Percentiles rank a stretch among this genome's conserved stretches.
phyloP scores from a whole-genome alignment of 2,888 invertebrate species.

The Omphaloscelis lunosa region DNA sequence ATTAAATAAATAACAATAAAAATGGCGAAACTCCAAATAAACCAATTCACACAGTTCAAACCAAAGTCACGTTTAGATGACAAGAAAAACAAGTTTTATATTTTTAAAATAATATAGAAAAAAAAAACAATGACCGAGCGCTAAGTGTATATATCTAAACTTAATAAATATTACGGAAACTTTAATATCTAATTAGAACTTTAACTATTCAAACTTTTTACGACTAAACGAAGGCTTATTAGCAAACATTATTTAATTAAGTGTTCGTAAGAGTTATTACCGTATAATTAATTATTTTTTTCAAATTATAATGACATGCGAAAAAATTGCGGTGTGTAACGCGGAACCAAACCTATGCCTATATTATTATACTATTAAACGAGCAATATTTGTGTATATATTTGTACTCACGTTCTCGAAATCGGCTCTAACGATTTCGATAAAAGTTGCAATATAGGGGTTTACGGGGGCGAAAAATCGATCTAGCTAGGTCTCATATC shows the following conservation, averaged over 20 bases:
- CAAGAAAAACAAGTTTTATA: slow-evolving; percentile 25
- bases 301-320: slow-evolving; percentile 34
- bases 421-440: too few relatives aligned
- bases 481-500: too few relatives aligned
- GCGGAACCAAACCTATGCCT: slow-evolving; percentile 22
- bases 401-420: too few relatives aligned
- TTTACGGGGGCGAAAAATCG: too few relatives aligned
- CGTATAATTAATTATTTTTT: slow-evolving; percentile 42
- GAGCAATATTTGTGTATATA: too few relatives aligned
- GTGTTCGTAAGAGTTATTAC: slow-evolving; percentile 66
- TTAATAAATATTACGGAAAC: slow-evolving; percentile 40
- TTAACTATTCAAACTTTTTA: slow-evolving; percentile 60
- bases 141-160: slow-evolving; percentile 20
- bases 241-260: slow-evolving; percentile 65
- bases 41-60: slow-evolving; percentile 18
- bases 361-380: neutral
- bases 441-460: too few relatives aligned
- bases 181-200: slow-evolving; percentile 54
- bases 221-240: slow-evolving; percentile 65
- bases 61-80: slow-evolving; percentile 28
- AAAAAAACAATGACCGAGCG: slow-evolving; percentile 16
- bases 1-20: slow-evolving; percentile 10
- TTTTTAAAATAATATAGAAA: neutral
- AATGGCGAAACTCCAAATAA: slow-evolving; percentile 8
- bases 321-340: slow-evolving; percentile 39